Percentiles rank a stretch among this genome's conserved stretches.
These are phyloP conservation scores for Stictonetta naevosa DNA, from an alignment of 2,113 vertebrate species.

Conservation along the genomic window DNA sequence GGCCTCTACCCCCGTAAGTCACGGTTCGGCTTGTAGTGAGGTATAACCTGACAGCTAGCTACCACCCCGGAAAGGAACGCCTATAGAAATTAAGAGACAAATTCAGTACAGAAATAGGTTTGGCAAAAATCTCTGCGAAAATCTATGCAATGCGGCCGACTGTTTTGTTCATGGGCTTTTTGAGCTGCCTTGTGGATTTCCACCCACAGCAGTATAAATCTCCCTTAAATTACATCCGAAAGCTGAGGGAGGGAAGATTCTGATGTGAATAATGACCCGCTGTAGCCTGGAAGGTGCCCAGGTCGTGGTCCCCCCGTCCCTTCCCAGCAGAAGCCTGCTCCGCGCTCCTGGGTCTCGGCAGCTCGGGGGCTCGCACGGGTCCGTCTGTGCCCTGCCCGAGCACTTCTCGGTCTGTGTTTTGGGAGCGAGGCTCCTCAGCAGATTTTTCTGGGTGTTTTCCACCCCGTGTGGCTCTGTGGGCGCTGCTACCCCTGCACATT, in stretches of 20 bases:
- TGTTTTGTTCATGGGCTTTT: background rate
- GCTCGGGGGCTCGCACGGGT: background rate
- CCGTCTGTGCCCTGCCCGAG: background rate
- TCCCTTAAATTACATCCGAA: background rate
- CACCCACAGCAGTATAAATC: background rate
- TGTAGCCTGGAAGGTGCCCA: background rate
- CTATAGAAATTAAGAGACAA: background rate
- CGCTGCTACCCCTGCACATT: background rate
- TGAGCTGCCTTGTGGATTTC: background rate
- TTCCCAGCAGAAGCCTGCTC: background rate
- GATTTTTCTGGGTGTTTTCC: background rate
- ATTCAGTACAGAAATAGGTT: background rate
- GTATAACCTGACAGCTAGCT: background rate
- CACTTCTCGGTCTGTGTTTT: background rate
- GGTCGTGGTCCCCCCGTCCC: background rate
- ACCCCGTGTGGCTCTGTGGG: background rate
- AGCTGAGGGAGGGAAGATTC: background rate
- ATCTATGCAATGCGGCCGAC: background rate
- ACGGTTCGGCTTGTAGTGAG: background rate
- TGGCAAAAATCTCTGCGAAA: background rate
- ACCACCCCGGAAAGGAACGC: background rate
- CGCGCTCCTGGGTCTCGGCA: background rate
- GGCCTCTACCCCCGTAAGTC: background rate
- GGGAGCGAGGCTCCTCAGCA: background rate
- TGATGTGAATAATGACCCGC: fast-evolving